Percentiles rank a stretch among this genome's conserved stretches.
phyloP scores from a whole-genome alignment of 2,113 vertebrate genomes.

The Neolamprologus ventralis region DNA sequence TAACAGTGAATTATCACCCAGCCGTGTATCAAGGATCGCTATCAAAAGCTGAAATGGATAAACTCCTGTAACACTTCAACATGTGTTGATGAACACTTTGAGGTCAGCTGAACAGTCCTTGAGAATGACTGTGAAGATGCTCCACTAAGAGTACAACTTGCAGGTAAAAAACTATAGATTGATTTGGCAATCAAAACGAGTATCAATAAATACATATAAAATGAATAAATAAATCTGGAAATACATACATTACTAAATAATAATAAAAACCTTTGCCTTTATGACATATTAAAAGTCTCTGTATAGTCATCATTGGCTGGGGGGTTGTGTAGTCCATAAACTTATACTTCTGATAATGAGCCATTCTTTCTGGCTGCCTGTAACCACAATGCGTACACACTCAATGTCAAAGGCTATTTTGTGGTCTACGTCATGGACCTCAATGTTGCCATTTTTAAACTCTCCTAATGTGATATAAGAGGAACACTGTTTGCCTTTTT shows the following conservation, averaged over 20 bases:
- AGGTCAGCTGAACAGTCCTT: slow-evolving; percentile 32
- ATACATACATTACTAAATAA: slow-evolving; percentile 25
- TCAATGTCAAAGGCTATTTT: slow-evolving; percentile 91
- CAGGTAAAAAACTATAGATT: slow-evolving; percentile 47
- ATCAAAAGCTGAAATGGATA: background rate
- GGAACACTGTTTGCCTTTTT: slow-evolving; percentile 83
- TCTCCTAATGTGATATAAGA: slow-evolving; percentile 88
- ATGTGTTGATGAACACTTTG: slow-evolving; percentile 2
- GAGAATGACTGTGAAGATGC: slow-evolving; percentile 8
- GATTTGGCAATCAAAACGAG: slow-evolving; percentile 41
- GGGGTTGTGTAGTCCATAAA: slow-evolving; percentile 87
- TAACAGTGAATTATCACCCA: background rate
- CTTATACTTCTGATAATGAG: slow-evolving; percentile 94
- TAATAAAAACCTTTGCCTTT: slow-evolving; percentile 28
- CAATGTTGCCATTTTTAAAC: slow-evolving; percentile 91
- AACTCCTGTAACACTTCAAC: background rate
- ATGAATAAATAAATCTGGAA: slow-evolving; percentile 45
- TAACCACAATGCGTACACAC: slow-evolving; percentile 90
- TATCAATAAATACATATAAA: slow-evolving; percentile 57
- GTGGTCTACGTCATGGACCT: slow-evolving; percentile 86
- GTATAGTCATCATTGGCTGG: slow-evolving; percentile 66
- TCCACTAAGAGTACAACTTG: slow-evolving; percentile 14
- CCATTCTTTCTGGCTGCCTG: slow-evolving; percentile 94
- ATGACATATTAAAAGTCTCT: slow-evolving; percentile 22
- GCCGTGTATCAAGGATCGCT: background rate